Evolutionary conservation across 1,140 invertebrate genomes (phyloP), one percentile per base, ranked within the genome.

Genomic region (Hestina assimilis): DNA sequence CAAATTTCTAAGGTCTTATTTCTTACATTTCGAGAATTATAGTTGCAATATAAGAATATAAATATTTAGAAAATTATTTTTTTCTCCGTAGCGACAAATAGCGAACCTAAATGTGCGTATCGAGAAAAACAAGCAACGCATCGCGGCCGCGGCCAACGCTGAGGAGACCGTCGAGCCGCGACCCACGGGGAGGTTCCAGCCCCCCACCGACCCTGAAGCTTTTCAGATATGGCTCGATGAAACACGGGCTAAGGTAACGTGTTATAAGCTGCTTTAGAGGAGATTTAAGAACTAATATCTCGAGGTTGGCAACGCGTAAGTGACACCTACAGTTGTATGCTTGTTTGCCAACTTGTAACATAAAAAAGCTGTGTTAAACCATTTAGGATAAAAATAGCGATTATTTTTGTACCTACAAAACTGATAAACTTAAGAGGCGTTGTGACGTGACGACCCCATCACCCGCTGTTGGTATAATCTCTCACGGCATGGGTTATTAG

Each of bases 81-180:
- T 33, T 42, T 21, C 21, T 46, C 19, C 1, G 60, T 87, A 94
- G 79, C 94, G 94, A 77, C 93, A 93, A 72, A 95, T 97, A 38
- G 89, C 91, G 21, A 92, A 93, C 54, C 77, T 97, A 1, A 93
- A 94, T 59, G 80, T 88, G 4, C 93, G 93, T 67, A 94, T 98
- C 66, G 95, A 96, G 72, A 93, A 93, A 76, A 94, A 92, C 0
- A 93, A 93, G 67, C 93, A 94, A 67, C 95, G 96, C 79, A 95
- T 96, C 41, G 89, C 92, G 4, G 92, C 93, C 1, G 92, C 93
- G 1, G 91, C 92, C 66, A 92, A 91, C 4, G 89, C 91, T 20
- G 92, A 93, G 42, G 92, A 93, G 64, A 90, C 90, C 1, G 42
- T 68, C 1, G 83, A 83, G 21, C 20, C 72, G 0, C 63, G 75